Percentiles rank a stretch among this genome's conserved stretches.
phyloP scores from a whole-genome alignment of 2,113 vertebrate species.

The Galemys pyrenaicus region DNA sequence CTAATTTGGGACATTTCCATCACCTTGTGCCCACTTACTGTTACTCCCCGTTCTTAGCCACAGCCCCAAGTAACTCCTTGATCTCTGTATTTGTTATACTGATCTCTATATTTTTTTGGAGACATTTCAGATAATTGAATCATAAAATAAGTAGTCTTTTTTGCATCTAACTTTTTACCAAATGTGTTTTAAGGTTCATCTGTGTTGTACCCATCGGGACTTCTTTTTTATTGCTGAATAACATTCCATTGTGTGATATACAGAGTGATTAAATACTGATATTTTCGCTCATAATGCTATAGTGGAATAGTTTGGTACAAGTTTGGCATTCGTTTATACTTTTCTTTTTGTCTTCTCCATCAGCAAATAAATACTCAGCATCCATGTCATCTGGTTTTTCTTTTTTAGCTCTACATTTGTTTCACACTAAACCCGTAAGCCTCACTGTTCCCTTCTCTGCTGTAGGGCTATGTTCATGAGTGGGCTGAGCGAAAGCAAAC shows the following conservation, averaged over 20 bases:
- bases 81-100: background rate
- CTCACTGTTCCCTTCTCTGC: background rate
- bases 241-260: background rate
- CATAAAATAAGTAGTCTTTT: background rate
- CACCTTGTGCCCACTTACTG: background rate
- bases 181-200: background rate
- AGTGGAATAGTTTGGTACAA: background rate
- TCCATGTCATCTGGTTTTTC: background rate
- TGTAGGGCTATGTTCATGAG: slow-evolving; percentile 99
- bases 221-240: slow-evolving; percentile 34
- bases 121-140: slow-evolving; percentile 21
- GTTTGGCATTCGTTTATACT: background rate
- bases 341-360: background rate
- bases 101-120: background rate
- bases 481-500: slow-evolving; percentile 97
- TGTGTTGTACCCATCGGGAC: background rate
- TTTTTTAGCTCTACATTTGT: background rate
- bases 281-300: background rate
- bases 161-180: background rate
- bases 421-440: background rate
- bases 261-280: background rate
- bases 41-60: background rate
- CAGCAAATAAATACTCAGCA: background rate
- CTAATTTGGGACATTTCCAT: background rate
- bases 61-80: background rate